Percentiles rank a stretch among this genome's conserved stretches.
These are phyloP conservation scores for Allophyes oxyacanthae DNA, from an alignment of 2,888 invertebrate genomes.

Conservation along the genomic window DNA sequence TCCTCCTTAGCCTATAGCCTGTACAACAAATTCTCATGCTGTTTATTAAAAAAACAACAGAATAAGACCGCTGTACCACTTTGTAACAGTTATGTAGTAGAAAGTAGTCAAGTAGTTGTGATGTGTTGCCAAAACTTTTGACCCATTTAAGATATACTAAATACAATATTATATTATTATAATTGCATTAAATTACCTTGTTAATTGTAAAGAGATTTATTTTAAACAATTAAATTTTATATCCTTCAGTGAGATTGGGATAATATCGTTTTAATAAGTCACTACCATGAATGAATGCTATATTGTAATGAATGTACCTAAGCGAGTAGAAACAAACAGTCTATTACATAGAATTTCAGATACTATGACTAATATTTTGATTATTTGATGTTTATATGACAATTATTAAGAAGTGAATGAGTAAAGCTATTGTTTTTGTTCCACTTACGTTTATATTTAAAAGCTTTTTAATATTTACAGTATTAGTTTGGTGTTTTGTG, in stretches of 20 bases:
- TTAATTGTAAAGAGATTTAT: slow-evolving; percentile 19
- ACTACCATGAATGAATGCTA: slow-evolving; percentile 29
- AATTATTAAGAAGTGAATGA: slow-evolving; percentile 15
- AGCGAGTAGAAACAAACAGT: slow-evolving; percentile 25
- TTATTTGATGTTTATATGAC: slow-evolving; percentile 22
- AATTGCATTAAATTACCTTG: slow-evolving; percentile 50
- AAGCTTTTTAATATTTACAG: background rate
- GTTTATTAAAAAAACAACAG: slow-evolving; percentile 16
- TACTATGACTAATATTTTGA: slow-evolving; percentile 33
- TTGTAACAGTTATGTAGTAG: slow-evolving; percentile 30
- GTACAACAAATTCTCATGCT: slow-evolving; percentile 18
- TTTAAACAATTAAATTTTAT: slow-evolving; percentile 1
- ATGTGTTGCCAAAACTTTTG: slow-evolving; percentile 74
- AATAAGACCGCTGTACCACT: slow-evolving; percentile 40
- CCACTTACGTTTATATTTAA: background rate
- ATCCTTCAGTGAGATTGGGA: slow-evolving; percentile 2
- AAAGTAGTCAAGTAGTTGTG: slow-evolving; percentile 62
- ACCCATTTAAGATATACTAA: slow-evolving; percentile 65
- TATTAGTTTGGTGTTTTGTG: too few species aligned
- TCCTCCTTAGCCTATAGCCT: background rate
- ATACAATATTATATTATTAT: too few species aligned
- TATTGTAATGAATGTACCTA: slow-evolving; percentile 9
- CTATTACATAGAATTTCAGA: slow-evolving; percentile 29
- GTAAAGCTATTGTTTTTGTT: background rate
- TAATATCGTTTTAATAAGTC: slow-evolving; percentile 31